A percentile compares a stretch with the other conserved stretches of the same genome.
phyloP scores from a whole-genome alignment of 2,888 invertebrate genomes.

The Tholera decimalis region DNA sequence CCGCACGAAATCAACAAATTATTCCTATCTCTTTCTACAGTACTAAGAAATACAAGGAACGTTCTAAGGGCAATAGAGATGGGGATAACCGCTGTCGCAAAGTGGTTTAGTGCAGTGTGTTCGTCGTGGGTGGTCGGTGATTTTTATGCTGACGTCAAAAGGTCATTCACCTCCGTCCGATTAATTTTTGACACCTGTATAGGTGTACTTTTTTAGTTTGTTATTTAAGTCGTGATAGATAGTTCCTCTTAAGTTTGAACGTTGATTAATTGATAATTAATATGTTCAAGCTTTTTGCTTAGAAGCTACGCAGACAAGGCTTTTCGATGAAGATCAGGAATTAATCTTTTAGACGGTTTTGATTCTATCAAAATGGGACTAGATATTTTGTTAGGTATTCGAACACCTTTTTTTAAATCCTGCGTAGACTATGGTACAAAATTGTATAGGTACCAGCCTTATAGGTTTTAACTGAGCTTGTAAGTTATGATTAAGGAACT shows the following conservation, averaged over 20 bases:
- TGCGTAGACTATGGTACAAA: too few relatives aligned
- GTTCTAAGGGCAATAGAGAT: conserved; percentile 43
- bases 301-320: not conserved
- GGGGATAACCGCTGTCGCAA: conserved; percentile 41
- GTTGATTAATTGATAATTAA: conserved; percentile 59
- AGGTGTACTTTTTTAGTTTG: conserved; percentile 44
- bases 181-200: conserved; percentile 82
- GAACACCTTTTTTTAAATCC: too few relatives aligned
- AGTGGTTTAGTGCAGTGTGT: conserved; percentile 55
- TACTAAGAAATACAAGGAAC: conserved; percentile 24
- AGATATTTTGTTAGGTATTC: too few relatives aligned
- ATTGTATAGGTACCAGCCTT: too few relatives aligned
- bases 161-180: conserved; percentile 81
- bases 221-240: conserved; percentile 54
- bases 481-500: too few relatives aligned
- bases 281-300: conserved; percentile 42
- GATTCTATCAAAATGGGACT: too few relatives aligned
- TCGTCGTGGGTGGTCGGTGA: conserved; percentile 87
- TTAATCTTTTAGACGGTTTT: not conserved
- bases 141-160: conserved; percentile 86
- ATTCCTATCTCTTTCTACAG: conserved; percentile 53
- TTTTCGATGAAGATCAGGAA: too few relatives aligned
- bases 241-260: conserved; percentile 46
- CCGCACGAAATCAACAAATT: conserved; percentile 14
- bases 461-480: too few relatives aligned